Evolutionary conservation across 92 coral and sea anemone genomes (phyloP).

Genomic region (Desmophyllum pertusum): DNA sequence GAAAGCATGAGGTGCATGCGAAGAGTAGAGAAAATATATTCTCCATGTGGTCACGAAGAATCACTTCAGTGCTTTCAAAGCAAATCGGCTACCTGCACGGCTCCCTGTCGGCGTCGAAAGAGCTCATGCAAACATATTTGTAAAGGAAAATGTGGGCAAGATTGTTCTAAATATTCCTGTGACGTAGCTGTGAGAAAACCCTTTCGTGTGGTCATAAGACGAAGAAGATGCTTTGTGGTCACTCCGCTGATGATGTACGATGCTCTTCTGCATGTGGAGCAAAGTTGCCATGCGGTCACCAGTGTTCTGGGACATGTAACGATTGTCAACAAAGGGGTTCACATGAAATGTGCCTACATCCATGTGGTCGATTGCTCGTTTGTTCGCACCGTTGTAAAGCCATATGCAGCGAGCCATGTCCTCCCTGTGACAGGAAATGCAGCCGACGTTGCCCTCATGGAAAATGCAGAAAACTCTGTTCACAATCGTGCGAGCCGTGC

Average conservation of each 20-base stretch:
- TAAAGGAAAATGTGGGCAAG: slow-evolving; percentile 58
- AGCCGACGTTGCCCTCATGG: slow-evolving; percentile 63
- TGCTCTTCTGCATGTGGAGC: slow-evolving; percentile 57
- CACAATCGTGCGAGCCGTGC: slow-evolving; percentile 61
- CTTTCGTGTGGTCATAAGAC: slow-evolving; percentile 65
- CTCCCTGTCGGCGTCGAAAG: slow-evolving; percentile 49
- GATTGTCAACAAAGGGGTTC: slow-evolving; percentile 49
- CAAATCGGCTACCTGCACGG: slow-evolving; percentile 30
- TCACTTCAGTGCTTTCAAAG: slow-evolving; percentile 44
- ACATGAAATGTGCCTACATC: slow-evolving; percentile 59
- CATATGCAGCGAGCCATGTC: slow-evolving; percentile 68
- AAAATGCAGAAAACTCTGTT: slow-evolving; percentile 54
- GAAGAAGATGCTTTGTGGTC: slow-evolving; percentile 34
- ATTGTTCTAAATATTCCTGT: slow-evolving; percentile 56
- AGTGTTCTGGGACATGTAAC: slow-evolving; percentile 68
- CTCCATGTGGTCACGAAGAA: slow-evolving; percentile 66
- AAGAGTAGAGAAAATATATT: slow-evolving; percentile 12
- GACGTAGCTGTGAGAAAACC: slow-evolving; percentile 34
- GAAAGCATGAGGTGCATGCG: slow-evolving; percentile 33
- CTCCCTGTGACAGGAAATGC: slow-evolving; percentile 73
- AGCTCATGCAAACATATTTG: slow-evolving; percentile 61
- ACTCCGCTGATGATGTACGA: slow-evolving; percentile 14
- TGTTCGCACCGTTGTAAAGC: slow-evolving; percentile 77
- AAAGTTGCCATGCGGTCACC: slow-evolving; percentile 69
- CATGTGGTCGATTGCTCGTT: slow-evolving; percentile 63